Evolutionary conservation across 1,140 invertebrate genomes (phyloP), one percentile per base, ranked within the genome.

Genomic region (Holotrichia oblita): DNA sequence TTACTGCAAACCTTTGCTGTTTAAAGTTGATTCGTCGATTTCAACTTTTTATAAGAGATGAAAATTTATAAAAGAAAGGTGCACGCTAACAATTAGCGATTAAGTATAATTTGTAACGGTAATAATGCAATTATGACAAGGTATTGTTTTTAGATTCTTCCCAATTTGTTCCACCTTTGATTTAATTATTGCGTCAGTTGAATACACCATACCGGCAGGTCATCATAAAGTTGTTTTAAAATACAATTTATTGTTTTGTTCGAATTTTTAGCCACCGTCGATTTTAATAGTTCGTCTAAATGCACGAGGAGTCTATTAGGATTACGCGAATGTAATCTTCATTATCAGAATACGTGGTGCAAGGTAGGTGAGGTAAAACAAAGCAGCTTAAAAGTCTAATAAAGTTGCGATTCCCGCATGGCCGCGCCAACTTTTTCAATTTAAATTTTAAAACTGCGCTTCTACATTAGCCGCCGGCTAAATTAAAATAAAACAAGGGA

Each of bases 241-340:
- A 34, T 34, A 4, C 27, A 34, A 34, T 34, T 34, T 34, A 2
- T 4, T 34, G 1, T 34, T 3, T 27, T 22, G 12, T 27, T 69
- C 24, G 22, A 69, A 69, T 69, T 69, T 27, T 69, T 69, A n/a
- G n/a, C n/a, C 24, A 69, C 22, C 61, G 22, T 27, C 22, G 17
- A 55, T 17, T 34, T 69, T 69, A 69, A 20, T 69, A 69, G 61
- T 69, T 69, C 61, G 61, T 69, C 22, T 69, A 69, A 69, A 69
- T 69, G 61, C 61, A 69, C n/a, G n/a, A n/a, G n/a, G 61, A 20
- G 2, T 34, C 27, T 34, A 27, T 69, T 69, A 69, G 61, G 27
- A 69, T 69, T 69, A 69, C 61, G 12, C 1, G 8, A 69, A 69
- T 69, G 12, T 22, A 69, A 24, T 69, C 61, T 69, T 69, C 61